Base-by-base conservation (phyloP, 37 sponge, comb jelly and placozoan genomes). In the Aphrocallistes beatrix region DNA sequence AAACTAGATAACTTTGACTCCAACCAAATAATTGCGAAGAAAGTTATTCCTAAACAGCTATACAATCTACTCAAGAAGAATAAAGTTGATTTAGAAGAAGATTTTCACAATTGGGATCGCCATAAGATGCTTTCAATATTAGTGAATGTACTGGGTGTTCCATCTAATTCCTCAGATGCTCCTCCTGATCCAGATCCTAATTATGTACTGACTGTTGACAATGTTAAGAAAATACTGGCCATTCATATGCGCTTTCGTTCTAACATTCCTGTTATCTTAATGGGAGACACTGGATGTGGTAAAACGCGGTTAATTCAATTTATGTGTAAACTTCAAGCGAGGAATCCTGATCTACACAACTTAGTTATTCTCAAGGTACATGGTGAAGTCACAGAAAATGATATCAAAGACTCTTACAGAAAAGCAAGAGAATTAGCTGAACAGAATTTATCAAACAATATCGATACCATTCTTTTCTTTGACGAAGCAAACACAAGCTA, bases 271-370 rank as follows among this genome's bases (percentile, higher is more conserved):
- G 98, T 97, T 8, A 91, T 97, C 9, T 89, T 97, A 16, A 97
- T 97, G 98, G 98, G 98, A 36, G 98, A 97, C 38, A 97, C 98
- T 37, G 98, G 98, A 16, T 97, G 98, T 90, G 98, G 98, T 0
- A 97, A 97, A 81, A 97, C 98, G 0, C 84, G 95, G 39, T 86
- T 95, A 16, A 91, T 95, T 23, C 81, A 91, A 0, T 95, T 89
- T 89, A 95, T 95, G 95, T 95, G 95, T 86, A 82, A 90, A 42
- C 91, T 95, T 19, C 86, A 86, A 81, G 75, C 86, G 34, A 60
- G n/a, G 32, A 28, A 6, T 34, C 40, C 3, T 10, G 82, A 82
- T 36, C 13, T 37, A 13, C 19, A 82, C 9, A 86, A 86, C 82
- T 37, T 86, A 82, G 21, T 86, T 6, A 19, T 86, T 1, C 60